Conservation (phyloP, 2,888 invertebrate species). For the Siphlonurus alternatus region DNA sequence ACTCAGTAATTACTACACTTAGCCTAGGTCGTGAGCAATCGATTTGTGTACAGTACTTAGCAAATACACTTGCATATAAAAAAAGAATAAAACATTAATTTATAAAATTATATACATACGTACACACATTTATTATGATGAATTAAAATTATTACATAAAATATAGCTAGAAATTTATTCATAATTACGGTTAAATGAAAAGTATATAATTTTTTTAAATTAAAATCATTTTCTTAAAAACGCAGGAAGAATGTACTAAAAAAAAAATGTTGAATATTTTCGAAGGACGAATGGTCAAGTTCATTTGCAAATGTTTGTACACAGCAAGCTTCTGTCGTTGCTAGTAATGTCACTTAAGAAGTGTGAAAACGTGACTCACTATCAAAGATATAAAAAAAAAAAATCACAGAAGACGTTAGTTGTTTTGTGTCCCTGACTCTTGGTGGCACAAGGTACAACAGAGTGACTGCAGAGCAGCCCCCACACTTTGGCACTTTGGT, state of each 20-base stretch:
- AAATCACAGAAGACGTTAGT: not conserved
- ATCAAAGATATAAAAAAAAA: not conserved
- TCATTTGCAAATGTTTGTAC: not conserved
- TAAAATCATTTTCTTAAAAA: no score
- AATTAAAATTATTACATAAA: no score
- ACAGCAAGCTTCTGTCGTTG: not conserved
- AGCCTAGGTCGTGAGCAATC: not conserved
- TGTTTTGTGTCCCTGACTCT: not conserved
- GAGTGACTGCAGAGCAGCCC: not conserved
- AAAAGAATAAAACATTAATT: no score
- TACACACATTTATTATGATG: no score
- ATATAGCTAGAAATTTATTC: not conserved
- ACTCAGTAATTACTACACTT: not conserved
- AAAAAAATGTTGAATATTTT: no score
- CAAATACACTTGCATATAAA: not conserved
- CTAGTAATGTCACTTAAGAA: not conserved
- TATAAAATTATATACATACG: no score
- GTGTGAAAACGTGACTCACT: conserved; percentile 1
- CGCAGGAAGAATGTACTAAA: no score
- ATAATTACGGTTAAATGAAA: no score
- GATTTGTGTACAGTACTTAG: not conserved
- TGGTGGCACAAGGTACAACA: not conserved
- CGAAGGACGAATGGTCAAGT: not conserved
- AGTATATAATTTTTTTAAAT: no score
- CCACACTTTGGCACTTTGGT: no score